These are phyloP conservation scores for Microchrysa polita DNA, from an alignment of 2,888 invertebrate genomes.

Conservation along the genomic window DNA sequence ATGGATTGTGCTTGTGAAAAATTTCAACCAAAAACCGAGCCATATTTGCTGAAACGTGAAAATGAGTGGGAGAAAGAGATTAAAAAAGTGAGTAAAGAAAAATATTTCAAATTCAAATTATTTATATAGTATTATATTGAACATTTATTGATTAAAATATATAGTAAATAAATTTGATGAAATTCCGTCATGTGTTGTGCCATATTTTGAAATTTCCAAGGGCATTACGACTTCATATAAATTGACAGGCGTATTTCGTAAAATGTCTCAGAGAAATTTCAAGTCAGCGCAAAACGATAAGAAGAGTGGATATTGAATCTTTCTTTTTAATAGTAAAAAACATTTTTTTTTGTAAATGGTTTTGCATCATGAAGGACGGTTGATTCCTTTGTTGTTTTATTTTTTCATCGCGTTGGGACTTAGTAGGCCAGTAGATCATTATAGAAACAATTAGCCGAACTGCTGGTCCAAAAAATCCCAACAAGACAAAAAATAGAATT, in stretches of 20 bases:
- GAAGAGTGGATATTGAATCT: neutral
- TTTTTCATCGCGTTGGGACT: slow-evolving; percentile 63
- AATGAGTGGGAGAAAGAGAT: slow-evolving; percentile 44
- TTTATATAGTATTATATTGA: slow-evolving; percentile 1
- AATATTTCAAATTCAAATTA: no score
- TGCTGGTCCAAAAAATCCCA: slow-evolving; percentile 66
- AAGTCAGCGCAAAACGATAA: slow-evolving; percentile 56
- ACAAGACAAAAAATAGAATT: slow-evolving; percentile 49
- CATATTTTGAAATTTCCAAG: slow-evolving; percentile 60
- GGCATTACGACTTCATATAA: slow-evolving; percentile 57
- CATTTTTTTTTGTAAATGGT: neutral
- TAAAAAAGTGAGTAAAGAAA: slow-evolving; percentile 31
- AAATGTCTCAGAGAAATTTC: slow-evolving; percentile 58
- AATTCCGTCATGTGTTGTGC: slow-evolving; percentile 56
- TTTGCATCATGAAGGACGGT: no score
- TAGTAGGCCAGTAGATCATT: slow-evolving; percentile 64
- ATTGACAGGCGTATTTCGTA: no score
- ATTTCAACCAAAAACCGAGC: neutral
- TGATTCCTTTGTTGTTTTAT: slow-evolving; percentile 18
- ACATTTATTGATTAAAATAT: neutral
- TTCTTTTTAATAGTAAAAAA: no score
- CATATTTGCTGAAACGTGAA: slow-evolving; percentile 35
- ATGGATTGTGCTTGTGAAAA: no score
- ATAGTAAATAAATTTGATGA: no score
- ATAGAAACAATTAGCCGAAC: slow-evolving; percentile 54